Evolutionary conservation across 2,113 vertebrate species (phyloP).

Genomic region (Theropithecus gelada): DNA sequence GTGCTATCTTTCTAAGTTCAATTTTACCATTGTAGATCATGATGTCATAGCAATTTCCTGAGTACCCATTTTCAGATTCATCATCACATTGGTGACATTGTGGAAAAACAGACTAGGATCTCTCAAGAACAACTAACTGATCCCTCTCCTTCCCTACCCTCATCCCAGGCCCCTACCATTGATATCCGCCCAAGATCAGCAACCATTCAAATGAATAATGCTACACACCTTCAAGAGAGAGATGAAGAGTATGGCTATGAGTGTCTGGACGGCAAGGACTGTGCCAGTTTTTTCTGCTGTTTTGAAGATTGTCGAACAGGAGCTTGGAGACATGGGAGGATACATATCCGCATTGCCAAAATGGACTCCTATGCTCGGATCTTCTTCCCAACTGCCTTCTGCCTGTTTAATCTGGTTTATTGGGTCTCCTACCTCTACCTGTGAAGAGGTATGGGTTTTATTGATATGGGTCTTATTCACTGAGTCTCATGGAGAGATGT

Average conservation of each 20-base stretch:
- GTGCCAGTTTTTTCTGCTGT: slow-evolving; percentile 99
- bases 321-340: slow-evolving; percentile 96
- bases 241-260: slow-evolving; percentile 99
- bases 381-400: slow-evolving; percentile 98
- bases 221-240: slow-evolving; percentile 97
- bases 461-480: slow-evolving; percentile 80
- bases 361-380: slow-evolving; percentile 99
- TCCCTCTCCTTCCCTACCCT: slow-evolving; percentile 19
- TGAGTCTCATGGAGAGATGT: slow-evolving; percentile 78
- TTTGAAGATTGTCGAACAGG: slow-evolving; percentile 99
- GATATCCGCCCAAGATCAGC: slow-evolving; percentile 98
- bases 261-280: slow-evolving; percentile 99
- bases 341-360: slow-evolving; percentile 98
- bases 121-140: not conserved
- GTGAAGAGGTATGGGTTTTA: slow-evolving; percentile 79
- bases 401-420: slow-evolving; percentile 98
- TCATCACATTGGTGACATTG: slow-evolving; percentile 53
- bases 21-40: slow-evolving; percentile 65
- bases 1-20: slow-evolving; percentile 66
- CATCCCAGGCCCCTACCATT: slow-evolving; percentile 94
- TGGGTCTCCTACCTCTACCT: slow-evolving; percentile 99
- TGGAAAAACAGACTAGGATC: not conserved
- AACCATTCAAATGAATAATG: slow-evolving; percentile 99
- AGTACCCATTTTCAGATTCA: slow-evolving; percentile 67
- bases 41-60: slow-evolving; percentile 66